phyloP scores from a whole-genome alignment of 1,140 invertebrate species.

The Lordiphosa mommai region DNA sequence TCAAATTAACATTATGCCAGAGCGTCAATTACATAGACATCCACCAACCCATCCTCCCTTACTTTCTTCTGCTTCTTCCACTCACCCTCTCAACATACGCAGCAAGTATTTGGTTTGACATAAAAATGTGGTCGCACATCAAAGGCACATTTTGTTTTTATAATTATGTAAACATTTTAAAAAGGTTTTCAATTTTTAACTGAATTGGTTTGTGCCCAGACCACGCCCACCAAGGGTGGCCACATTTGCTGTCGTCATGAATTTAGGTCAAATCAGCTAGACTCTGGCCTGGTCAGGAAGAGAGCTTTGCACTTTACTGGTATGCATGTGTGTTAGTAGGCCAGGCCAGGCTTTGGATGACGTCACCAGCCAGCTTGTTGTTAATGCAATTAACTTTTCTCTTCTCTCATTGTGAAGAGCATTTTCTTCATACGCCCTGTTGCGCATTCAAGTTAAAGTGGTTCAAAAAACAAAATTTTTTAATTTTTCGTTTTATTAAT shows the following conservation, averaged over 20 bases:
- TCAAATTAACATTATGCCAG: constrained; percentile 27
- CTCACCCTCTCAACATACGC: no score
- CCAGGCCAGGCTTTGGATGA: constrained; percentile 34
- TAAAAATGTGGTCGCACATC: no score
- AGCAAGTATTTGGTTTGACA: no score
- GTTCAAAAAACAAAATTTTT: constrained; percentile 45
- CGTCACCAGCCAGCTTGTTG: constrained; percentile 36
- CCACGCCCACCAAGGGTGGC: neutral
- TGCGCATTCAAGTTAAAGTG: constrained; percentile 26
- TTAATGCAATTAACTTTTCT: constrained; percentile 43
- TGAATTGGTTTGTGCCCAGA: no score
- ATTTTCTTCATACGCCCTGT: constrained; percentile 59
- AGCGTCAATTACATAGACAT: constrained; percentile 19
- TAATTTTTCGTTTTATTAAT: constrained; percentile 9
- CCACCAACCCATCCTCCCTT: no score
- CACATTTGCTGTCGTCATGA: constrained; percentile 37
- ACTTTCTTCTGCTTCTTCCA: no score
- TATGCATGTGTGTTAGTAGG: constrained; percentile 43
- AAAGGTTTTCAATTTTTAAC: neutral
- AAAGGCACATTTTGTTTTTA: no score
- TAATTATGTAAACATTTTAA: no score
- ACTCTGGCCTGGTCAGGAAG: neutral
- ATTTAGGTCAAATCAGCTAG: constrained; percentile 51
- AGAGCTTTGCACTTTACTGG: constrained; percentile 42
- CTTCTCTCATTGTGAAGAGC: neutral